Percentiles rank a stretch among this genome's conserved stretches.
Evolutionary conservation across 2,113 vertebrate species (phyloP).

Genomic region (Phaethornis superciliosus): DNA sequence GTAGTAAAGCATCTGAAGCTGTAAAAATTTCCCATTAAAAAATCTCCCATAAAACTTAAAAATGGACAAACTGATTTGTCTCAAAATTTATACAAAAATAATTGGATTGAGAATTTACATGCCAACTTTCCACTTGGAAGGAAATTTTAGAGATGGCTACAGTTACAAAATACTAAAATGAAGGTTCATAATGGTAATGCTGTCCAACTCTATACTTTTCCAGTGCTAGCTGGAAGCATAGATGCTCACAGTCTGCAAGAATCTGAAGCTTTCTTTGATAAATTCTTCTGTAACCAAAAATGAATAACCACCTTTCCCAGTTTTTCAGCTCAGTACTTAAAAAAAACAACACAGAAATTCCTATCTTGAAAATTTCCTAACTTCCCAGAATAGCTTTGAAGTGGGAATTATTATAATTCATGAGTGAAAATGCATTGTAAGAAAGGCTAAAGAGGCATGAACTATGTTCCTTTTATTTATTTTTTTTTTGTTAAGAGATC

Average conservation of each 20-base stretch:
- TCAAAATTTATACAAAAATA: conserved; percentile 65
- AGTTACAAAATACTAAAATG: conserved; percentile 49
- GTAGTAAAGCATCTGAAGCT: conserved; percentile 59
- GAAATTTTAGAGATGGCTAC: conserved; percentile 50
- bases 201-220: conserved; percentile 12
- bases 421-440: not conserved
- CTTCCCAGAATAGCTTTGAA: conserved; percentile 29
- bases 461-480: not conserved
- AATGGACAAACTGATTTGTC: conserved; percentile 65
- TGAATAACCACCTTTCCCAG: not conserved
- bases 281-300: not conserved
- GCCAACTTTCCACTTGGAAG: conserved; percentile 67
- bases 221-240: conserved; percentile 9
- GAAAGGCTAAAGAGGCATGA: not conserved
- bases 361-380: conserved; percentile 30
- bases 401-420: not conserved
- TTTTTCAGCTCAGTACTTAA: not conserved
- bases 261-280: conserved; percentile 1
- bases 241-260: not conserved
- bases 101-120: conserved; percentile 47
- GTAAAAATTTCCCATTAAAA: conserved; percentile 23
- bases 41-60: conserved; percentile 57
- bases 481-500: not conserved
- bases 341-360: not conserved
- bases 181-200: conserved; percentile 43